Evolutionary conservation across 2,113 vertebrate genomes (phyloP), one percentile per base, ranked within the genome.

Genomic region (Pachycephala philippinensis): DNA sequence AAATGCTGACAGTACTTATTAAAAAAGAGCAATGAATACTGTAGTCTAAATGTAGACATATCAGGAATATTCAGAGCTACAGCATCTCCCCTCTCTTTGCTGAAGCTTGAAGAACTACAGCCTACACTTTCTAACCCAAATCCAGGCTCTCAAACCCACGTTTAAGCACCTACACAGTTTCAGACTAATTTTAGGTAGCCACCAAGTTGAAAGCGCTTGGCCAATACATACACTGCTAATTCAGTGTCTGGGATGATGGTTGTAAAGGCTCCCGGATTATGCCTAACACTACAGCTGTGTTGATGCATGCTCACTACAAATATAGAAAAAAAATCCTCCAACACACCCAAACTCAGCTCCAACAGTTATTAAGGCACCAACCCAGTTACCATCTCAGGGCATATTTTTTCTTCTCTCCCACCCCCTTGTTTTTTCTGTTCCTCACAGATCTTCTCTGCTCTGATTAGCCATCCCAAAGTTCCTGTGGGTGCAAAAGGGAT

Each of bases 101-200:
- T 86, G 71, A 53, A 74, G 42, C 33, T 78, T 52, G 42, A 72
- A 91, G 85, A 93, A 35, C 39, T 83, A 42, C 93, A 88, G 79
- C 92, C 92, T 66, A 90, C 88, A 64, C 71, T 88, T 88, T 90
- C 71, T 50, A 90, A 81, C 60, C 42, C 78, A 94, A 91, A 95
- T 91, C 31, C 71, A 94, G 44, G 60, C 75, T 90, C 44, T 61
- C 56, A 75, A 90, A 37, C 56, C 68, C 56, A 95, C 64, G 64
- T 68, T 84, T 56, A 87, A 84, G 80, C 86, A 92, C 89, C 83
- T 89, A 95, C 91, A 71, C 72, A 90, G 42, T 92, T 97, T 90
- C 76, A 92, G 64, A 60, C 64, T 96, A 95, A 96, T 96, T 97
- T 97, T 96, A 95, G 94, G 94, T 90, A 84, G 90, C 76, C 89